Conservation (phyloP, 2,888 invertebrate genomes). For the Thymelicus acteon region DNA sequence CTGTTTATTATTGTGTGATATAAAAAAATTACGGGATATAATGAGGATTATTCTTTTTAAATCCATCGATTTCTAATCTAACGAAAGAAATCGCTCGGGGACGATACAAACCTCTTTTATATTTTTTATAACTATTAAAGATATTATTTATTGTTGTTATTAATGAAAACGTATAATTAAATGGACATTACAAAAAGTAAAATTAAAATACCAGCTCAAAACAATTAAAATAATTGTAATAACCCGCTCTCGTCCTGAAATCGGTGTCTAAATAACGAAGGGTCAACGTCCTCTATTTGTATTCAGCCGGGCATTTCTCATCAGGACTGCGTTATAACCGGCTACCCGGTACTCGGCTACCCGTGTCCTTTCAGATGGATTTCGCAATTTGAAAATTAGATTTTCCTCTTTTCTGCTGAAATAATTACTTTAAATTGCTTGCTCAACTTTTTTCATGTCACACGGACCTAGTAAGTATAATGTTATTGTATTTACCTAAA, state of each 20-base stretch:
- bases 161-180: too few relatives aligned
- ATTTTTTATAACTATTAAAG: too few relatives aligned
- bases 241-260: conserved; percentile 39
- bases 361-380: conserved; percentile 40
- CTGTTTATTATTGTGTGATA: too few relatives aligned
- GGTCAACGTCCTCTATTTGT: conserved; percentile 63
- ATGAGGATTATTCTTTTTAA: too few relatives aligned
- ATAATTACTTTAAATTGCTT: background rate
- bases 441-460: too few relatives aligned
- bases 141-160: too few relatives aligned
- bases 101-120: too few relatives aligned
- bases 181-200: conserved; percentile 4
- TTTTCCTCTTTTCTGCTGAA: background rate
- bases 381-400: conserved; percentile 19
- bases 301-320: conserved; percentile 63
- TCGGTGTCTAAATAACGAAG: conserved; percentile 43
- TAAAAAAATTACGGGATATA: too few relatives aligned
- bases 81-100: too few relatives aligned
- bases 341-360: conserved; percentile 41
- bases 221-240: background rate
- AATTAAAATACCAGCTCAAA: background rate
- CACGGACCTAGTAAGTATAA: too few relatives aligned
- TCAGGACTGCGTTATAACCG: conserved; percentile 55
- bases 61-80: too few relatives aligned
- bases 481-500: too few relatives aligned